A percentile compares a stretch with the other conserved stretches of the same genome.
phyloP scores from a whole-genome alignment of 2,113 vertebrate species.

The Arothron firmamentum region DNA sequence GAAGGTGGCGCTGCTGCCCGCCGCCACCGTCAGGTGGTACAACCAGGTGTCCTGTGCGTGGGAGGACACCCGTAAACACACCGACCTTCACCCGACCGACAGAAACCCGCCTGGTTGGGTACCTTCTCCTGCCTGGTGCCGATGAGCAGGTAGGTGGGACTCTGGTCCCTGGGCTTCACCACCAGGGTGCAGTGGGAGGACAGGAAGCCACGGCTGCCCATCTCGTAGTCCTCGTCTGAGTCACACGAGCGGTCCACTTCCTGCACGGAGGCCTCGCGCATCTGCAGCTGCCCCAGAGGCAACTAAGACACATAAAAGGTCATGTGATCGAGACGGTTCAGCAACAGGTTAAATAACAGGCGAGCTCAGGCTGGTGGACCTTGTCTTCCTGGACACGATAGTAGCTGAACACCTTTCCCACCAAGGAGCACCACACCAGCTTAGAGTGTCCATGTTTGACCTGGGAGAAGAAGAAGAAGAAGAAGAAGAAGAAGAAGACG shows the following conservation, averaged over 20 bases:
- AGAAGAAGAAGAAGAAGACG: not conserved
- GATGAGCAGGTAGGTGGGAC: conserved; percentile 85
- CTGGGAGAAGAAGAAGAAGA: conserved; percentile 54
- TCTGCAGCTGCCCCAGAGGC: conserved; percentile 80
- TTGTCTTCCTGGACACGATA: conserved; percentile 87
- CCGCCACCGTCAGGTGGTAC: conserved; percentile 84
- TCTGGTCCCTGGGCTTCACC: conserved; percentile 84
- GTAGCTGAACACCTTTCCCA: conserved; percentile 84
- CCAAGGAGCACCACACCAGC: conserved; percentile 84
- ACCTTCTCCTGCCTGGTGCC: conserved; percentile 90
- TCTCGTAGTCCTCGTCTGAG: conserved; percentile 88
- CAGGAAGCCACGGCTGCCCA: conserved; percentile 78
- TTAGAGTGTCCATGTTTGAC: conserved; percentile 90
- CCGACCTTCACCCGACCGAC: not conserved
- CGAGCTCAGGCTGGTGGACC: conserved; percentile 52
- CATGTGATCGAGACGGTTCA: not conserved
- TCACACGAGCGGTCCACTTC: conserved; percentile 89
- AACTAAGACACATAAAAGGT: conserved; percentile 59
- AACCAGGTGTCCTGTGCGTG: conserved; percentile 81
- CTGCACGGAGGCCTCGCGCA: conserved; percentile 80
- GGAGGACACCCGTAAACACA: not conserved
- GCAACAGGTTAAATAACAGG: not conserved
- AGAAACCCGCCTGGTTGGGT: not conserved
- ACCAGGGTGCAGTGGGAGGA: conserved; percentile 85
- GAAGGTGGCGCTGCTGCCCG: conserved; percentile 75